These are phyloP conservation scores for Leptobrachium leishanense DNA, from an alignment of 2,113 vertebrate genomes.

Conservation along the genomic window DNA sequence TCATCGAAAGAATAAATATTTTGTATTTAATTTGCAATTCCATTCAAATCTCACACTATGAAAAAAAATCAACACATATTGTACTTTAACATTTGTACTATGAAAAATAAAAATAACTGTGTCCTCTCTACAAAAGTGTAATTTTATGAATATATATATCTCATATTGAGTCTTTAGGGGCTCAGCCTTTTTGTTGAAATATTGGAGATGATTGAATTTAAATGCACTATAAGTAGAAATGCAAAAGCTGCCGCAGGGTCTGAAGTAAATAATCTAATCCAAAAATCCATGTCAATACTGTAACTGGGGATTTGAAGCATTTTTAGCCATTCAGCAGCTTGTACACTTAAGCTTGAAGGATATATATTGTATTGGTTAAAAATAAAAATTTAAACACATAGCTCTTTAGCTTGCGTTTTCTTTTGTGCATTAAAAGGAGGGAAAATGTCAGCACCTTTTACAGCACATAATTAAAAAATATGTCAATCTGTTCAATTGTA, in stretches of 20 bases:
- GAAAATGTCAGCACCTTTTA: no score
- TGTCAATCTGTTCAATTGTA: no score
- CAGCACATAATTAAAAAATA: no score
- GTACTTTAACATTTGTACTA: background rate
- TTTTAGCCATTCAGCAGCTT: background rate
- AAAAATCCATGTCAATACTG: constrained; percentile 1
- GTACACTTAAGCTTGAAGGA: background rate
- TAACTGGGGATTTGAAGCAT: constrained; percentile 1
- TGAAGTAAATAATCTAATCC: constrained; percentile 4
- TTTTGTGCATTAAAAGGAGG: no score
- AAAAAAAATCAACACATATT: background rate
- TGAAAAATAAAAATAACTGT: background rate
- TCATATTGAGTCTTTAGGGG: constrained; percentile 2
- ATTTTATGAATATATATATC: constrained; percentile 1
- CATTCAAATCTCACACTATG: background rate
- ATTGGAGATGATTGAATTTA: constrained; percentile 6
- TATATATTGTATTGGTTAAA: background rate
- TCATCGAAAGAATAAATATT: no score
- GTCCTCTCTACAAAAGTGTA: background rate
- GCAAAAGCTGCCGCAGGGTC: constrained; percentile 1
- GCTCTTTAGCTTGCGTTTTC: no score
- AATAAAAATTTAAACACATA: no score
- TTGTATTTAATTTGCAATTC: no score
- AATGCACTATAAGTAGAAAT: constrained; percentile 4
- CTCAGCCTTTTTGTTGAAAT: background rate